These are phyloP conservation scores for Rosalia funebris DNA, from an alignment of 2,888 invertebrate species.

Conservation along the genomic window DNA sequence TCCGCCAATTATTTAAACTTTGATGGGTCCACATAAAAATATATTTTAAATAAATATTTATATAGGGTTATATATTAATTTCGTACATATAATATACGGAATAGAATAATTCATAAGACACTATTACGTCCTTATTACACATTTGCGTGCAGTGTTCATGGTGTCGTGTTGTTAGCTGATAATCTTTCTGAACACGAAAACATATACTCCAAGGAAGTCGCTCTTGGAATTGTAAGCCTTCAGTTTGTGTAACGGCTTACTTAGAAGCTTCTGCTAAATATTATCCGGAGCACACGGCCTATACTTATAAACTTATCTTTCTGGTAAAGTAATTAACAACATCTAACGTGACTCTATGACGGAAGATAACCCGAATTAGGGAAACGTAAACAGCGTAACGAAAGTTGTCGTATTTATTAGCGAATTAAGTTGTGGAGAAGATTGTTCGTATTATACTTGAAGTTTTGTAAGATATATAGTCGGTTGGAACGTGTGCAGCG, in stretches of 20 bases:
- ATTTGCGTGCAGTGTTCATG: too few species aligned
- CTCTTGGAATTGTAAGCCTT: not conserved
- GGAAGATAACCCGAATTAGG: constrained; percentile 22
- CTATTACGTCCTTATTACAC: too few species aligned
- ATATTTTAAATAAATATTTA: too few species aligned
- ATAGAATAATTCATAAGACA: too few species aligned
- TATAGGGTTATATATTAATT: too few species aligned
- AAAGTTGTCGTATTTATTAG: constrained; percentile 11
- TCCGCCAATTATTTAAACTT: too few species aligned
- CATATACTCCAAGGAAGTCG: not conserved
- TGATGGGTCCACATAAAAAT: too few species aligned
- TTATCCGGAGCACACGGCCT: not conserved
- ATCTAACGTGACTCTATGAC: constrained; percentile 22
- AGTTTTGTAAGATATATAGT: not conserved
- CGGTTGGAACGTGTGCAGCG: too few species aligned
- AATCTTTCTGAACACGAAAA: not conserved
- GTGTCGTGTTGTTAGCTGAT: not conserved
- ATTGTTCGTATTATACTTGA: not conserved
- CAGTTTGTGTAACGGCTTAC: not conserved
- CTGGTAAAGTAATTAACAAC: constrained; percentile 20
- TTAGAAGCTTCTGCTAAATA: not conserved
- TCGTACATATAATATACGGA: too few species aligned
- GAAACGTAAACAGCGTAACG: constrained; percentile 4
- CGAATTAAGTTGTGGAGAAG: not conserved
- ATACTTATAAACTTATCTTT: constrained; percentile 30